phyloP scores from a whole-genome alignment of 2,888 invertebrate genomes.

The Metellina segmentata region DNA sequence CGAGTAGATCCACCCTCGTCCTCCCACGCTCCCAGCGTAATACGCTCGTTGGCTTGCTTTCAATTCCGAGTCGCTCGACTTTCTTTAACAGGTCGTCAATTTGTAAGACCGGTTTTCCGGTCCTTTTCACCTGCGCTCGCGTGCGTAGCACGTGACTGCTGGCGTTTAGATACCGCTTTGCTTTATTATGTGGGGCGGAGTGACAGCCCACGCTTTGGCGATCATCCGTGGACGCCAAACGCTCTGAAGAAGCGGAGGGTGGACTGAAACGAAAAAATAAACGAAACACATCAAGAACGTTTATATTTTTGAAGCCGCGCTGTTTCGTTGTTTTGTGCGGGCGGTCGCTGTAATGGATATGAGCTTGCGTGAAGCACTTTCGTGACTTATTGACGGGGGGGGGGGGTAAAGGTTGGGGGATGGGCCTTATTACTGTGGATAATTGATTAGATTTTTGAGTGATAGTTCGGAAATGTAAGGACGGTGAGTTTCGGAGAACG shows the following conservation, averaged over 20 bases:
- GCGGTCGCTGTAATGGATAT: background rate
- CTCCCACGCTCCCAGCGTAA: slow-evolving; percentile 16
- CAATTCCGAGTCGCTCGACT: background rate
- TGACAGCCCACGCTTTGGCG: slow-evolving; percentile 50
- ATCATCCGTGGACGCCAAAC: slow-evolving; percentile 26
- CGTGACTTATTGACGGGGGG: background rate
- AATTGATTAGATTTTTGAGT: slow-evolving; percentile 14
- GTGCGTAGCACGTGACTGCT: slow-evolving; percentile 45
- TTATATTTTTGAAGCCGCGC: background rate
- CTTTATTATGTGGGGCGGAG: slow-evolving; percentile 35
- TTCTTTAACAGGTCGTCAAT: background rate
- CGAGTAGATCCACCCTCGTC: slow-evolving; percentile 21
- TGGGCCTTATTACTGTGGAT: slow-evolving; percentile 1
- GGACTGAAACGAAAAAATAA: background rate
- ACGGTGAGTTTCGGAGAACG: no score
- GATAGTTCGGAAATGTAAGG: background rate
- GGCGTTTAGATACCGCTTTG: slow-evolving; percentile 2
- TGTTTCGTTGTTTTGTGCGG: slow-evolving; percentile 16
- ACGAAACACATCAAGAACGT: slow-evolving; percentile 7
- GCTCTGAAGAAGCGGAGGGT: background rate
- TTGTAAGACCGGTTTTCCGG: slow-evolving; percentile 44
- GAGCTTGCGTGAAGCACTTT: slow-evolving; percentile 17
- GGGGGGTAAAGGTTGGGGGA: background rate
- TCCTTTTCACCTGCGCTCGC: slow-evolving; percentile 30
- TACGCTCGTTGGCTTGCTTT: background rate